Evolutionary conservation across 2,113 vertebrate species (phyloP), one percentile per base, ranked within the genome.

Genomic region (Aldabrachelys gigantea): DNA sequence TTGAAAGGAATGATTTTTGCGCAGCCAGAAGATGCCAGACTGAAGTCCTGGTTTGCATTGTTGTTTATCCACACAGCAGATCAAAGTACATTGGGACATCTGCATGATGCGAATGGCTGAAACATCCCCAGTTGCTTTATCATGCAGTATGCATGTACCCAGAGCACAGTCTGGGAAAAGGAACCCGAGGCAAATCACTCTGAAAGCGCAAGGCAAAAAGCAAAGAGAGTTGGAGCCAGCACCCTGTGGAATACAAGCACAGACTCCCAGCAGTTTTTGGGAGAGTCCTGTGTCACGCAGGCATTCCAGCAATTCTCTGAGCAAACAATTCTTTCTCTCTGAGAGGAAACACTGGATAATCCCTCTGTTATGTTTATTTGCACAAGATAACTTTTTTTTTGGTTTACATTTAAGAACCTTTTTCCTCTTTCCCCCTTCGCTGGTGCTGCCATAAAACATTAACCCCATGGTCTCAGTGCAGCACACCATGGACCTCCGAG

Each of bases 241-340:
- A 47, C 87, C 89, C 94, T 0, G 0, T 56, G 87, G 89, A 89
- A 92, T n/a, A 11, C 2, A 31, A 80, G 29, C 80, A 56, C 1
- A 0, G 80, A 80, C 78, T 88, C 84, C 89, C 2, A 0, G 82
- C 85, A 90, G 87, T 85, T 24, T 87, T 0, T 0, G 22, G 56
- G 82, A 82, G 82, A 1, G 0, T 52, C 52, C 1, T 1, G 9
- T 41, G 69, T 89, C 0, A 0, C 54, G 49, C 88, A 82, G 69
- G 82, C 92, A 96, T 97, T 89, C 95, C 90, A 93, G 85, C 94
- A 78, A 88, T 96, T 95, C 94, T 87, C 94, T 95, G 95, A 16
- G 0, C 90, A 95, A 95, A 95, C 95, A 94, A 4, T 72, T 35
- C 57, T 56, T 65, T 38, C 59, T 31, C 83, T 50, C 85, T 27